A percentile compares a stretch with the other conserved stretches of the same genome.
Evolutionary conservation across 2,888 invertebrate genomes (phyloP).

Genomic region (Limenitis arthemis): DNA sequence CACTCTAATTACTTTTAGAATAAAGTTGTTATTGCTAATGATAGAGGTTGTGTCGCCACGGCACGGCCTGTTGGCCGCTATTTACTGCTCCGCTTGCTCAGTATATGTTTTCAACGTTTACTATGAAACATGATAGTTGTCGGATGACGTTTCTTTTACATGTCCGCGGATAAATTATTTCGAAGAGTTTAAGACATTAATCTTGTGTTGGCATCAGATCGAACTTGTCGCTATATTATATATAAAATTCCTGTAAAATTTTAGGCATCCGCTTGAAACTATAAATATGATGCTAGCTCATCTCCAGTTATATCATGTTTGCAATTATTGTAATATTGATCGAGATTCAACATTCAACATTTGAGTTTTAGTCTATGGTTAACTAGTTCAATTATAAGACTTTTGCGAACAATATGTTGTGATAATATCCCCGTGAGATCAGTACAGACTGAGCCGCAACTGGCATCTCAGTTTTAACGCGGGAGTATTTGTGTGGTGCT

Average conservation of each 20-base stretch:
- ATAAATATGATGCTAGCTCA: slow-evolving; percentile 2
- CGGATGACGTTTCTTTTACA: background rate
- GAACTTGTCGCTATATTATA: background rate
- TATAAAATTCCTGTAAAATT: background rate
- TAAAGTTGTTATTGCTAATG: no score
- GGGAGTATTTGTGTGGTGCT: background rate
- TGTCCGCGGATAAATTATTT: no score
- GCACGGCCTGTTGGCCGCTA: background rate
- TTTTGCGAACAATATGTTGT: no score
- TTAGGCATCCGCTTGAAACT: background rate
- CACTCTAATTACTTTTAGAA: no score
- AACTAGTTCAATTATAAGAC: no score
- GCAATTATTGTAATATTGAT: no score
- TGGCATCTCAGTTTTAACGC: background rate
- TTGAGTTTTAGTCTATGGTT: no score
- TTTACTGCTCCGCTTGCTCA: background rate
- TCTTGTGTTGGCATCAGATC: background rate
- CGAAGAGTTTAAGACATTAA: background rate
- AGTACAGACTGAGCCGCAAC: background rate
- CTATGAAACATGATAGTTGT: background rate
- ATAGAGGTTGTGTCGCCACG: no score
- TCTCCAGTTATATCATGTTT: background rate
- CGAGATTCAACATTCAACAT: no score
- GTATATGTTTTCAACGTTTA: background rate
- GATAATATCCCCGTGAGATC: background rate